Percentiles rank a stretch among this genome's conserved stretches.
These are phyloP conservation scores for Portunus trituberculatus DNA, from an alignment of 1,140 invertebrate genomes.

Conservation along the genomic window DNA sequence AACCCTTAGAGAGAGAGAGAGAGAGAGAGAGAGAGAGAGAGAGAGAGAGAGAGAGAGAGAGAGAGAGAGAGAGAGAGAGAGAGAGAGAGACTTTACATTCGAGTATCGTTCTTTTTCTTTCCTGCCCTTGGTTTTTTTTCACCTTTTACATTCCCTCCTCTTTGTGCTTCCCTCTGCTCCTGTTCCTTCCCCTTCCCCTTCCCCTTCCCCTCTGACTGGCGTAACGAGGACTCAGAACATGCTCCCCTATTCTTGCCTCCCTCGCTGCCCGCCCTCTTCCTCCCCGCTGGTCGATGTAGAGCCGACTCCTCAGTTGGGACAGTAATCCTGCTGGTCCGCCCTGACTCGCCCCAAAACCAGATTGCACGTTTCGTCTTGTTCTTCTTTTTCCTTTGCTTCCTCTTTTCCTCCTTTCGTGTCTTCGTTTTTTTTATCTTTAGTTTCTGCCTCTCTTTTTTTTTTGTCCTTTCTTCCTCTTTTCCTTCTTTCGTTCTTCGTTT, in stretches of 20 bases:
- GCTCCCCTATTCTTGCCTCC: slow-evolving; percentile 7
- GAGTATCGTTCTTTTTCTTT: not conserved
- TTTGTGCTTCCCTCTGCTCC: not conserved
- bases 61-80: not conserved
- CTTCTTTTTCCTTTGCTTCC: not conserved
- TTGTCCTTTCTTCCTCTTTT: not conserved
- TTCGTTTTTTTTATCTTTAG: not conserved
- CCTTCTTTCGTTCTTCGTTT: not conserved
- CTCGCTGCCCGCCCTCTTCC: not conserved
- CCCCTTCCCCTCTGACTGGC: not conserved
- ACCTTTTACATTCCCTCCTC: not conserved
- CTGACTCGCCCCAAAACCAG: too few species aligned
- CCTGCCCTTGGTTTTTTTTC: not conserved
- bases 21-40: too few species aligned
- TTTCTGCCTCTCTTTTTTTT: not conserved
- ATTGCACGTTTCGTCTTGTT: too few species aligned
- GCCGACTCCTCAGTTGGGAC: not conserved
- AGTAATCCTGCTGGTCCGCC: not conserved
- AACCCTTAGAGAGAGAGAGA: too few species aligned
- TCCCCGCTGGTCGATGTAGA: not conserved
- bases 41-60: too few species aligned
- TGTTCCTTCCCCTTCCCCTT: not conserved
- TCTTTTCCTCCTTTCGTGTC: not conserved
- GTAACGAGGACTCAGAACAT: not conserved
- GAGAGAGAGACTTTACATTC: not conserved